phyloP scores from a whole-genome alignment of 2,113 vertebrate species.

The Sardina pilchardus region DNA sequence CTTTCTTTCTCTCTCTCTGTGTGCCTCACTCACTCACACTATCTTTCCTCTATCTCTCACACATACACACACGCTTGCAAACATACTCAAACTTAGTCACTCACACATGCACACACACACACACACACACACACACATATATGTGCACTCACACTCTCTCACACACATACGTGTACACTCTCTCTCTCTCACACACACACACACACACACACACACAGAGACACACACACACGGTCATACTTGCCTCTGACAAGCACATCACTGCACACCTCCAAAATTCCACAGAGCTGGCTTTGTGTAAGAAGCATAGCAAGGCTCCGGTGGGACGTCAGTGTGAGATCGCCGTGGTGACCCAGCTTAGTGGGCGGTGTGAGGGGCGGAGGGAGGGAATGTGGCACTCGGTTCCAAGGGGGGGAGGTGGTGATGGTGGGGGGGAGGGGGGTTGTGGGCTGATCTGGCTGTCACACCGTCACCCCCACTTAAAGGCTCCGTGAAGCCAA shows the following conservation, averaged over 20 bases:
- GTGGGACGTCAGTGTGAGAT: slow-evolving; percentile 27
- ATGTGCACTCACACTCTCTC: not conserved
- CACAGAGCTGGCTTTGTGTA: slow-evolving; percentile 10
- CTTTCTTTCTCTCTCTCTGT: slow-evolving; percentile 34
- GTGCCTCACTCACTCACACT: not conserved
- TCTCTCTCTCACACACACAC: not conserved
- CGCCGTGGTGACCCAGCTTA: slow-evolving; percentile 40
- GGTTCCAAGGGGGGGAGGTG: not conserved
- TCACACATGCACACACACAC: slow-evolving; percentile 1
- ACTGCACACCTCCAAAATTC: slow-evolving; percentile 50
- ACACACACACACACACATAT: not conserved
- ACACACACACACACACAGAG: not conserved
- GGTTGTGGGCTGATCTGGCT: slow-evolving; percentile 67
- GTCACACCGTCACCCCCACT: slow-evolving; percentile 63
- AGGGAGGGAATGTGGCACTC: slow-evolving; percentile 69
- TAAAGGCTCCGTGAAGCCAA: slow-evolving; percentile 1
- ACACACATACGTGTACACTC: not conserved
- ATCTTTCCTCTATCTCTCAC: not conserved
- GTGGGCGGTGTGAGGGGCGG: slow-evolving; percentile 39
- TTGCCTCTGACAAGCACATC: slow-evolving; percentile 50
- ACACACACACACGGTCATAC: slow-evolving; percentile 35
- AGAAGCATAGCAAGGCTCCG: not conserved
- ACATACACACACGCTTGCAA: not conserved
- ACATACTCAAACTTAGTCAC: slow-evolving; percentile 18
- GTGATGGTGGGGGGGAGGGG: slow-evolving; percentile 38